Evolutionary conservation across 2,888 invertebrate genomes (phyloP).

Genomic region (Eustalomyia histrio): DNA sequence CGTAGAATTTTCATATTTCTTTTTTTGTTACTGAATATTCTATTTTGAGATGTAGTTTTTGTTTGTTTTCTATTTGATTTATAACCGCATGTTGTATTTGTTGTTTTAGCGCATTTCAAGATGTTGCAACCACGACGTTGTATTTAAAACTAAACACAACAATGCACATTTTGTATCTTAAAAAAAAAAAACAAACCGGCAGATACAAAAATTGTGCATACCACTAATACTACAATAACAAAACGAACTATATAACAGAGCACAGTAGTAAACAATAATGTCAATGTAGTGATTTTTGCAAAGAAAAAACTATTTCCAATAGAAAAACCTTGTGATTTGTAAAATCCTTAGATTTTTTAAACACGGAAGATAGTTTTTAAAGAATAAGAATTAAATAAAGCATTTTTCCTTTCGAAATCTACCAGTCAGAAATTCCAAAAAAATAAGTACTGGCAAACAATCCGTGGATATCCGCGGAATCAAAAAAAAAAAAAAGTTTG

Average conservation of each 20-base stretch:
- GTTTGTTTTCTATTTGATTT: conserved; percentile 14
- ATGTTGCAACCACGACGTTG: conserved; percentile 61
- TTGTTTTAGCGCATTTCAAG: conserved; percentile 4
- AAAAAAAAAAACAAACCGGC: conserved; percentile 28
- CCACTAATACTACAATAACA: not conserved
- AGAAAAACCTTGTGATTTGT: too few species aligned
- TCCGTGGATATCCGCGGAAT: too few species aligned
- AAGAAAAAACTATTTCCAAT: too few species aligned
- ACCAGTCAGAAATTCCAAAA: too few species aligned
- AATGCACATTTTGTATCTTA: conserved; percentile 52
- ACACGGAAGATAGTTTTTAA: too few species aligned
- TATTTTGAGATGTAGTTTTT: conserved; percentile 4
- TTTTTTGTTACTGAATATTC: conserved; percentile 2
- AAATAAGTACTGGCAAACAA: too few species aligned
- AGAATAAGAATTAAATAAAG: too few species aligned
- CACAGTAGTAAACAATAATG: not conserved
- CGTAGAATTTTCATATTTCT: conserved; percentile 3
- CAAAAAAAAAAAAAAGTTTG: too few species aligned
- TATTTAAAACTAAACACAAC: conserved; percentile 53
- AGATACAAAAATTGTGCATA: conserved; percentile 19
- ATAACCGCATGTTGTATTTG: conserved; percentile 26
- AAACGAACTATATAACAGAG: conserved; percentile 32
- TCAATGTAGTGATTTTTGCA: not conserved
- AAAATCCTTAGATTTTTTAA: too few species aligned
- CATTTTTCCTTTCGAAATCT: too few species aligned